phyloP scores from a whole-genome alignment of 2,113 vertebrate species.

The Neofelis nebulosa region DNA sequence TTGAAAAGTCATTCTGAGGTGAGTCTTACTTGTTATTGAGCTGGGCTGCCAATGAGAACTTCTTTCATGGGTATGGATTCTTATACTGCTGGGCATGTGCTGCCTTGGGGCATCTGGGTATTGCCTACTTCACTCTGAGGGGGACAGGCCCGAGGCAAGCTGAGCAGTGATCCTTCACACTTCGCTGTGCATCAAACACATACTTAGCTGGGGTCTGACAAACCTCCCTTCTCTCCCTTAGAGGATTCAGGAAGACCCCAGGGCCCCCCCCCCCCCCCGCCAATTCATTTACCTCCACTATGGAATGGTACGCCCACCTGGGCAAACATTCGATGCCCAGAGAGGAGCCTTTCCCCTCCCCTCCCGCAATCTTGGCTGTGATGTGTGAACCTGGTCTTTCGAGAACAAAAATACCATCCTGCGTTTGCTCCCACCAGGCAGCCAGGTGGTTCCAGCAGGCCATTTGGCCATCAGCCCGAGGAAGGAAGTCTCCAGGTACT shows the following conservation, averaged over 20 bases:
- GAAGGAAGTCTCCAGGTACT: constrained; percentile 28
- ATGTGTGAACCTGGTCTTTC: background rate
- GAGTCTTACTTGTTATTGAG: background rate
- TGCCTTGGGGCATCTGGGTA: too few relatives aligned
- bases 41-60: background rate
- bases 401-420: constrained; percentile 38
- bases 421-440: constrained; percentile 20
- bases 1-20: background rate
- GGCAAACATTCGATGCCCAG: background rate
- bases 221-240: background rate
- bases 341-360: background rate
- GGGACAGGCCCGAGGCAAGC: background rate
- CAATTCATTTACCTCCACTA: background rate
- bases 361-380: background rate
- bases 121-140: accelerated
- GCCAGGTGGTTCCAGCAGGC: background rate
- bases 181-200: background rate
- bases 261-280: too few relatives aligned
- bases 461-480: background rate
- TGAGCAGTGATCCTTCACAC: background rate
- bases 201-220: background rate
- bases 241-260: background rate
- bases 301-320: background rate
- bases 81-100: background rate
- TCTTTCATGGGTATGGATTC: background rate